Conservation (phyloP, 1,140 invertebrate species). For the Hyposmocoma kahamanoa region DNA sequence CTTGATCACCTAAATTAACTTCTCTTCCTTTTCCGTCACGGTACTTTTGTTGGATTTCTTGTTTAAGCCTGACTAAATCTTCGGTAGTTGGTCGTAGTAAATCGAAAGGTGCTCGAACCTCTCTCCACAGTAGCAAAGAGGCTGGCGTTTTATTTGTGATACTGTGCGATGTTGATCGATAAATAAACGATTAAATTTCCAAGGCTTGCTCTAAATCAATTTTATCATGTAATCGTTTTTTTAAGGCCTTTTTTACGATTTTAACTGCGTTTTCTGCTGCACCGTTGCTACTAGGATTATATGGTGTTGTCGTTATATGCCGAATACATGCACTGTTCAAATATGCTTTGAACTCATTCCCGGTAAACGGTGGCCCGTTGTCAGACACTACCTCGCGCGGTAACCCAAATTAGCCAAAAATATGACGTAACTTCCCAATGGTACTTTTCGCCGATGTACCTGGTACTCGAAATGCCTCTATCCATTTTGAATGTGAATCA, state of each 20-base stretch:
- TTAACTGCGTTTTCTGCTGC: conserved; percentile 28
- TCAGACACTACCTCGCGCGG: background rate
- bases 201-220: background rate
- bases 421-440: background rate
- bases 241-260: conserved; percentile 24
- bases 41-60: background rate
- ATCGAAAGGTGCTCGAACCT: background rate
- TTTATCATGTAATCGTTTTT: conserved; percentile 5
- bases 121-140: background rate
- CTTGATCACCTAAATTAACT: background rate
- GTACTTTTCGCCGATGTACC: background rate
- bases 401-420: background rate
- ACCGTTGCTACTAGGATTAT: conserved; percentile 24
- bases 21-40: background rate
- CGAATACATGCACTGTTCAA: background rate
- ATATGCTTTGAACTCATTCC: background rate
- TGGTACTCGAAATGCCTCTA: background rate
- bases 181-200: background rate
- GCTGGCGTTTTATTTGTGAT: background rate
- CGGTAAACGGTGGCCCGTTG: background rate
- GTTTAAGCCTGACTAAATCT: background rate
- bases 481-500: conserved; percentile 1
- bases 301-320: conserved; percentile 17
- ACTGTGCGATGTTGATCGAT: background rate
- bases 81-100: background rate